Evolutionary conservation across 2,888 invertebrate species (phyloP).

Genomic region (Epistrophella euchroma): DNA sequence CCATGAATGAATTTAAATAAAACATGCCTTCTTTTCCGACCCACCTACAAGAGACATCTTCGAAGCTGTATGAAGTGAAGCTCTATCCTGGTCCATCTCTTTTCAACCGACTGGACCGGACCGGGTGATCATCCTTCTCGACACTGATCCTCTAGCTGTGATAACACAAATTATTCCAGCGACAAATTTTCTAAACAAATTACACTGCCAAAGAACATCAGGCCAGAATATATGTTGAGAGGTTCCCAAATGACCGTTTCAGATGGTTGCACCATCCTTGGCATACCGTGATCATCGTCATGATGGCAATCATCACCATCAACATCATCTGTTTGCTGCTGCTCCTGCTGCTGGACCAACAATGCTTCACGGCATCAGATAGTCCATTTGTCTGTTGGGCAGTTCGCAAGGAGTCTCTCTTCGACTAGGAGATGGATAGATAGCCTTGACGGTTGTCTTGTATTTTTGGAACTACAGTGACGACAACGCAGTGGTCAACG

Average conservation of each 20-base stretch:
- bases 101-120: background rate
- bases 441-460: conserved; percentile 74
- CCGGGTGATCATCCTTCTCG: conserved; percentile 51
- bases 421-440: conserved; percentile 62
- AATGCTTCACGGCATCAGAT: conserved; percentile 58
- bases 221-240: conserved; percentile 69
- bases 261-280: conserved; percentile 21
- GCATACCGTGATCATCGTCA: conserved; percentile 56
- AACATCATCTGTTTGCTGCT: conserved; percentile 53
- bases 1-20: conserved; percentile 74
- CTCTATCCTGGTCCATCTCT: conserved; percentile 31
- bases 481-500: conserved; percentile 55
- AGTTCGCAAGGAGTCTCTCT: conserved; percentile 30
- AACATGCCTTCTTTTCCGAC: conserved; percentile 70
- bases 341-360: conserved; percentile 42
- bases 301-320: conserved; percentile 69
- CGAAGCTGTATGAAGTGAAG: background rate
- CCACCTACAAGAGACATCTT: conserved; percentile 69
- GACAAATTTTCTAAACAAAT: conserved; percentile 74
- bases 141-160: conserved; percentile 73
- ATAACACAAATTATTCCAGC: conserved; percentile 75
- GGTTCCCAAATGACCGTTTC: conserved; percentile 58
- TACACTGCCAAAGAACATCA: conserved; percentile 69
- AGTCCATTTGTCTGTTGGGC: conserved; percentile 21
- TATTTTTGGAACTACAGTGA: conserved; percentile 67